Base-by-base conservation (phyloP, 2,113 vertebrate species). In the Alethe diademata region DNA sequence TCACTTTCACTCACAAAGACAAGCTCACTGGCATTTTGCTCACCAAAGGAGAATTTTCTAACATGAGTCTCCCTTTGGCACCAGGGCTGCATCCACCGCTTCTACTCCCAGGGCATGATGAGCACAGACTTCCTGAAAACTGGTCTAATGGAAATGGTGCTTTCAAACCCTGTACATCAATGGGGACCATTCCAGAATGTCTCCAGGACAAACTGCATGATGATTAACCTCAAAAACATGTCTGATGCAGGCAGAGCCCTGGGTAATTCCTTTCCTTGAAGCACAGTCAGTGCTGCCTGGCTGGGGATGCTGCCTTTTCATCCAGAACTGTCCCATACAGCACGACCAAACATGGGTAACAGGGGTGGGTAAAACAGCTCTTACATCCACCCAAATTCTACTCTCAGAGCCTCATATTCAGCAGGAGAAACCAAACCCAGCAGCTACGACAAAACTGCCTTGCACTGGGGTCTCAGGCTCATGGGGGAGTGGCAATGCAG, bases 1-100 rank as follows among this genome's bases (percentile, higher is more conserved):
- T 45, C 1, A 0, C n/a, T 82, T 78, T 57, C 75, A 43, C 64
- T 93, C 26, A 60, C 64, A 64, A 70, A 58, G 72, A 69, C 11
- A 5, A 86, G 14, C 71, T 94, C 36, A n/a, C 38, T 62, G 47
- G 51, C 69, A 51, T 88, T 93, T 91, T 51, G 13, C 45, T 66
- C 45, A 40, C 64, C 83, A 74, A 72, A 91, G 62, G 35, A 91
- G 62, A 25, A 86, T 6, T 50, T 96, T 93, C 67, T 70, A 35
- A 65, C 18, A 79, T 73, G 88, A 92, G 72, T 61, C 54, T 95
- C 51, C 51, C 78, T 45, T 93, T 95, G 95, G 94, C 88, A 86
- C 60, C 13, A 64, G 19, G 47, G 38, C n/a, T 86, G 38, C 72
- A 76, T 74, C 69, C 64, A 90, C 47, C 12, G 74, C 47, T 47